Conservation (phyloP, 2,113 vertebrate genomes). For the Uropsilus gracilis region DNA sequence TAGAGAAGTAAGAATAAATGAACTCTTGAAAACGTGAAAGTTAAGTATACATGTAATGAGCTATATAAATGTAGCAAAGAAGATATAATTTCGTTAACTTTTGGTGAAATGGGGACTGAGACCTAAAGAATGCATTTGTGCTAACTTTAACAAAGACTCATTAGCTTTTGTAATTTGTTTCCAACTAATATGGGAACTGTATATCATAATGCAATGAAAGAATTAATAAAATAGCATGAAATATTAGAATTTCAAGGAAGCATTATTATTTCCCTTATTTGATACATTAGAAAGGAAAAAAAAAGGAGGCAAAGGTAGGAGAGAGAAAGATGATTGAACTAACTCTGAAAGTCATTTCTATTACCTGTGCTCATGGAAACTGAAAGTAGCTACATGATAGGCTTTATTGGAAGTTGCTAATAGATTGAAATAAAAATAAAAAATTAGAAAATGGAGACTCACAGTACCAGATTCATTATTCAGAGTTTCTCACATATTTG, state of each 20-base stretch:
- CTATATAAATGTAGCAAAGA: background rate
- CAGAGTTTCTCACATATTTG: background rate
- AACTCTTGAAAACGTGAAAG: background rate
- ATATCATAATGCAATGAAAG: background rate
- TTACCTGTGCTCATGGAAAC: background rate
- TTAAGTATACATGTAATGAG: background rate
- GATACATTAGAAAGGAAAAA: background rate
- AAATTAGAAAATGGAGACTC: background rate
- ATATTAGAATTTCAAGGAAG: background rate
- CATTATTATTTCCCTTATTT: background rate
- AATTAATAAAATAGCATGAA: background rate
- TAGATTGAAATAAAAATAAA: background rate
- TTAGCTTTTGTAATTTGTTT: background rate
- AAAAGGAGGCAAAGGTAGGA: background rate
- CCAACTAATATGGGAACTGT: background rate
- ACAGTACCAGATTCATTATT: background rate
- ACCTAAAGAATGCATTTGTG: background rate
- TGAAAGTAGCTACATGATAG: background rate
- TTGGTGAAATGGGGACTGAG: background rate
- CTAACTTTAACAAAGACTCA: background rate
- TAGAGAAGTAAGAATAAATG: background rate
- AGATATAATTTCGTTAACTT: background rate
- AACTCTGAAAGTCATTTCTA: background rate
- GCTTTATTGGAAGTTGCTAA: background rate
- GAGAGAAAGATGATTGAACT: background rate